Conservation (phyloP, 2,888 invertebrate species). For the Listrodromus nycthemerus region DNA sequence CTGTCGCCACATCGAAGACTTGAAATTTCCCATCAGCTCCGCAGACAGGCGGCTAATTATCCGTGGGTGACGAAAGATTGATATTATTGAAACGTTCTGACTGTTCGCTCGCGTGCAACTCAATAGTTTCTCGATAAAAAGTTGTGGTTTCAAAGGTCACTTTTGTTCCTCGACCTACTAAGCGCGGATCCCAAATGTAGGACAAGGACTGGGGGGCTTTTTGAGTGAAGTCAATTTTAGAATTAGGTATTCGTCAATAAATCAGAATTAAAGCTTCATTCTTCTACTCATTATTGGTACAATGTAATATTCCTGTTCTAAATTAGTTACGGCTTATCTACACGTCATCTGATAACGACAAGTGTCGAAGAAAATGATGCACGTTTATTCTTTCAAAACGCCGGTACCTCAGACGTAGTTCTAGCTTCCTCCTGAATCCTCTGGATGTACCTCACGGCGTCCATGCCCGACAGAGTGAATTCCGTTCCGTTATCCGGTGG, state of each 20-base stretch:
- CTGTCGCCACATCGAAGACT: conserved; percentile 17
- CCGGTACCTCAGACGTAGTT: conserved; percentile 43
- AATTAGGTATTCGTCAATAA: background rate
- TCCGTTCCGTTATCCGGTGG: conserved; percentile 71
- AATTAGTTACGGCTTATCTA: background rate
- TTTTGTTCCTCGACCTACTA: background rate
- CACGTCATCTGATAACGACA: background rate
- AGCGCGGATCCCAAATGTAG: background rate
- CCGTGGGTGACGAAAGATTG: background rate
- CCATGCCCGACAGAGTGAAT: conserved; percentile 72
- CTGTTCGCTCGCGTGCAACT: background rate
- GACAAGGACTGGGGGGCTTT: background rate
- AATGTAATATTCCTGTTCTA: background rate
- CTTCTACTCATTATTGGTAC: background rate
- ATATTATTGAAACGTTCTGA: conserved; percentile 9
- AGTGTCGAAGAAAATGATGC: background rate
- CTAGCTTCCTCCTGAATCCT: conserved; percentile 70
- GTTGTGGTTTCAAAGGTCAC: background rate
- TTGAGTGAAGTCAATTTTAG: background rate
- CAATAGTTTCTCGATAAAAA: conserved; percentile 17
- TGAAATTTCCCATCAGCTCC: conserved; percentile 33
- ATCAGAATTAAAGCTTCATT: background rate
- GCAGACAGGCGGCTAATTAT: conserved; percentile 7
- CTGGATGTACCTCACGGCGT: conserved; percentile 73
- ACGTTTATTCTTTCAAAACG: conserved; percentile 32